These are phyloP conservation scores for Bombus consobrinus DNA, from an alignment of 1,140 invertebrate genomes.

Conservation along the genomic window DNA sequence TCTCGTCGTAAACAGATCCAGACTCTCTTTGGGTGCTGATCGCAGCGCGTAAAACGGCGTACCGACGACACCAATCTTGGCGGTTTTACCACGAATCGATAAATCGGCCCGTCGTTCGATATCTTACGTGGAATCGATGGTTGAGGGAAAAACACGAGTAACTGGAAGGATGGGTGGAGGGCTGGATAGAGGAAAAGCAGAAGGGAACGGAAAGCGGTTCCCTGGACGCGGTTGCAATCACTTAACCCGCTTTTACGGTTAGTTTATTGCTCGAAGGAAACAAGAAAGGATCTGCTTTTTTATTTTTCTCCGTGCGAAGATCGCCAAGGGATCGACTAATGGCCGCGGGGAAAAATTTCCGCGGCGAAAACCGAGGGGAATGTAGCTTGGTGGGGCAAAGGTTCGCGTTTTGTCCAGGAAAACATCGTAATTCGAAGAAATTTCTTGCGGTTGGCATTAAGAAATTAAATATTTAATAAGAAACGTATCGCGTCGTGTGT, in stretches of 20 bases:
- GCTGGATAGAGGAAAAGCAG: neutral
- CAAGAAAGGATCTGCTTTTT: conserved; percentile 38
- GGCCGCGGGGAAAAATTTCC: conserved; percentile 2
- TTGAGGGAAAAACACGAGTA: neutral
- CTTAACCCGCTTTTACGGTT: conserved; percentile 72
- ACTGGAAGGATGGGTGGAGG: neutral
- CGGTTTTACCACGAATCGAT: conserved; percentile 52
- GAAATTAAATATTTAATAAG: neutral
- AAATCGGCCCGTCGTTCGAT: conserved; percentile 48
- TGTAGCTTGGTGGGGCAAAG: neutral
- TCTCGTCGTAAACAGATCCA: neutral
- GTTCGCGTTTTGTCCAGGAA: neutral
- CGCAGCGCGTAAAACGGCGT: conserved; percentile 20
- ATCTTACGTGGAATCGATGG: conserved; percentile 20
- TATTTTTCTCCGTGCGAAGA: conserved; percentile 30
- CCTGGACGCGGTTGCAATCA: conserved; percentile 62
- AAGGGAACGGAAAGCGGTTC: conserved; percentile 10
- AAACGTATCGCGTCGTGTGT: neutral
- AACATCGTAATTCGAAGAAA: neutral
- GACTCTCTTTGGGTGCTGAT: neutral
- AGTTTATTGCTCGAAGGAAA: conserved; percentile 67
- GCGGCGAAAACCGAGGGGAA: too few species aligned
- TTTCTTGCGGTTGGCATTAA: neutral
- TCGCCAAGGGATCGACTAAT: conserved; percentile 15
- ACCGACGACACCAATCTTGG: conserved; percentile 38